Evolutionary conservation across 92 coral and sea anemone species (phyloP), one percentile per base, ranked within the genome.

Genomic region (Siderastrea radians): DNA sequence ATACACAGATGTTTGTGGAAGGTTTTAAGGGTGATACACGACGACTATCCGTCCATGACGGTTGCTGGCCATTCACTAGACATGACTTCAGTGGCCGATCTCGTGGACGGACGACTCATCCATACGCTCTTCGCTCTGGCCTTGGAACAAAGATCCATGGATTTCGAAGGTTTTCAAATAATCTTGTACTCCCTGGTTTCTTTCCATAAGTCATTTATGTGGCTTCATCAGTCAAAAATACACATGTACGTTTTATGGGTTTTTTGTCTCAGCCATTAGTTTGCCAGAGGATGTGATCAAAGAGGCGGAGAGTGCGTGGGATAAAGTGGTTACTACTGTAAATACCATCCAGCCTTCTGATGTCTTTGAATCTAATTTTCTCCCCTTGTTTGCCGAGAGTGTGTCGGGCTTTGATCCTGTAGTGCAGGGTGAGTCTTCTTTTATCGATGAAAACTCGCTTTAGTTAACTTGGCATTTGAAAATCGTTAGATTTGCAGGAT

Each of bases 41-140:
- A 75, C 6, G 67, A 38, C 1, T 60, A 72, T 12, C 44, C 55
- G 8, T 9, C 17, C 19, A 51, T 49, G 72, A 38, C 2, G 14
- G 54, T 47, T 3, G 68, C 57, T 1, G 49, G 49, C 63, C 15
- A 67, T 53, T 68, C 69, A 44, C 16, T 71, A 15, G 68, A 82
- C 69, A 82, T 82, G 86, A 5, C 86, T 48, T 82, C 80, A 72
- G 87, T 83, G 10, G 78, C 82, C 7, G 89, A 85, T 76, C 47
- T 85, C 1, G 77, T 85, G 89, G 89, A 85, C 57, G 83, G 89
- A 3, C 82, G 89, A 5, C 76, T 85, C 44, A 2, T 85, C 66
- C 69, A 64, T 62, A 53, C 82, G 7, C 89, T 85, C 76, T 66
- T 85, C 14, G 45, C 2, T 76, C 44, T 54, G 6, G 57, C 16